Conservation (phyloP, 92 coral and sea anemone genomes). For the Phymanthus crucifer region DNA sequence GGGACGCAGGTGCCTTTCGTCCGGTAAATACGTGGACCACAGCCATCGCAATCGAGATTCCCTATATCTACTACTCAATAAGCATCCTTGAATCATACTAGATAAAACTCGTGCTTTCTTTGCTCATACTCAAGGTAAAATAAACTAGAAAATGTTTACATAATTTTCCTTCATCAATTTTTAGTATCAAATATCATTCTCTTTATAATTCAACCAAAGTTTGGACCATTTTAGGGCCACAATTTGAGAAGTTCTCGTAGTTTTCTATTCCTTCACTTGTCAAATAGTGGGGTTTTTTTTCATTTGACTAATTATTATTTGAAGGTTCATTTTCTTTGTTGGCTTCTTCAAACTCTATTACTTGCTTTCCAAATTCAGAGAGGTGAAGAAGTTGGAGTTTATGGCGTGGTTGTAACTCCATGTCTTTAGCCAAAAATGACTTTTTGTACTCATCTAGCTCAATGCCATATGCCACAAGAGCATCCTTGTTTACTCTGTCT, state of each 20-base stretch:
- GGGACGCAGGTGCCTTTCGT: no score
- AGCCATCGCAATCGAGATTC: no score
- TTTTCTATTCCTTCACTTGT: not conserved
- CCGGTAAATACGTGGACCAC: no score
- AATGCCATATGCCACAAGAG: not conserved
- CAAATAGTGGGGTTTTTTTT: not conserved
- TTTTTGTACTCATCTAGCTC: not conserved
- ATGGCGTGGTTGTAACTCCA: not conserved
- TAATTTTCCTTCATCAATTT: not conserved
- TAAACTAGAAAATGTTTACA: not conserved
- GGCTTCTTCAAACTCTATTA: not conserved
- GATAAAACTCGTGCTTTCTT: no score
- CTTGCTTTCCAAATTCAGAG: no score
- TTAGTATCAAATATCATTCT: not conserved
- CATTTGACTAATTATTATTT: not conserved
- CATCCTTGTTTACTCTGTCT: not conserved
- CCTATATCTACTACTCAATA: no score
- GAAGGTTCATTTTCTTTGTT: not conserved
- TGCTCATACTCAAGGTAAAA: not conserved
- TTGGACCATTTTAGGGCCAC: not conserved
- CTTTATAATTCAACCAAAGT: constrained; percentile 1
- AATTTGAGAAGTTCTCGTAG: not conserved
- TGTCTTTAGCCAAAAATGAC: not conserved
- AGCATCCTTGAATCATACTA: no score
- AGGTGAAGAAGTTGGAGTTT: not conserved